phyloP scores from a whole-genome alignment of 2,797 vertebrate genomes.

The Discoglossus pictus region DNA sequence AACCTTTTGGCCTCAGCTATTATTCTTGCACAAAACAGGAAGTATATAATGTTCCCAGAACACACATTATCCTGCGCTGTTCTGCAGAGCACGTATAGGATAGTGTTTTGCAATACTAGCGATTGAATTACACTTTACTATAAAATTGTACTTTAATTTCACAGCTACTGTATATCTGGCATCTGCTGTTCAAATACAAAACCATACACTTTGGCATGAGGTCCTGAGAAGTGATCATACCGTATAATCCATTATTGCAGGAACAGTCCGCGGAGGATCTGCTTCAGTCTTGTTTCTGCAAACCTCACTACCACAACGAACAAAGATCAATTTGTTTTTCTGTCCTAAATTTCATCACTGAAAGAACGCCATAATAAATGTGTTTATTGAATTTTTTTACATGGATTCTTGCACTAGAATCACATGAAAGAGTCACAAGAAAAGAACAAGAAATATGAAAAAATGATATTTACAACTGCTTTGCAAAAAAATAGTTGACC shows the following conservation, averaged over 20 bases:
- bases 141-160: neutral
- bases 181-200: constrained; percentile 11
- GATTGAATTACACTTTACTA: neutral
- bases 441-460: too few relatives aligned
- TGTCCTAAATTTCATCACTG: neutral
- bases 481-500: too few relatives aligned
- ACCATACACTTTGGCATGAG: neutral
- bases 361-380: neutral
- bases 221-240: constrained; percentile 26
- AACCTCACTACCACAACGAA: constrained; percentile 1
- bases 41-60: neutral
- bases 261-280: constrained; percentile 20
- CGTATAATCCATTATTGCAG: constrained; percentile 35
- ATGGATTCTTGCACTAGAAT: too few relatives aligned
- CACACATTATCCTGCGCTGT: too few relatives aligned
- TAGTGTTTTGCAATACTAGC: neutral
- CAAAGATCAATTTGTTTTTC: constrained; percentile 7
- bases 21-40: constrained; percentile 22
- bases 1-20: constrained; percentile 3
- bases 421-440: too few relatives aligned
- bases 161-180: neutral
- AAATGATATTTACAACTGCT: too few relatives aligned
- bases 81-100: neutral
- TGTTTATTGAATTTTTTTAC: constrained; percentile 3
- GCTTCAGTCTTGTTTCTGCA: constrained; percentile 9